Base-by-base conservation (phyloP, 1,140 invertebrate species). In the Diorhabda carinulata region DNA sequence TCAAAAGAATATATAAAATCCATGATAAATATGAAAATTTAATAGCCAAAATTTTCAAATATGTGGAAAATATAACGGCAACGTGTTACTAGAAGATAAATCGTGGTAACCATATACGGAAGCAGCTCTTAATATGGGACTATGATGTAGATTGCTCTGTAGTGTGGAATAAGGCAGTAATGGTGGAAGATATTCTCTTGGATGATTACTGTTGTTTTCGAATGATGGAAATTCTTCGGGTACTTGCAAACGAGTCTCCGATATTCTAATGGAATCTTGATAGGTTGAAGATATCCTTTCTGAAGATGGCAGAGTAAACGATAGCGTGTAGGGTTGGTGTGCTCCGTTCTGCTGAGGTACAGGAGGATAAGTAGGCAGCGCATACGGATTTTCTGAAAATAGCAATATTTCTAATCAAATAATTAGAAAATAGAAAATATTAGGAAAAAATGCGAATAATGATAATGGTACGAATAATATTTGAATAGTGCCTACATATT, bases 61-160 rank as follows among this genome's bases (percentile, higher is more conserved):
- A 5, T 69, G 67, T 43, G 74, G 74, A 70, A 75, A 72, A 64
- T 76, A 76, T 56, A 71, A 25, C 3, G 72, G 70, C 47, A 74
- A 64, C 43, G 64, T 69, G 47, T 64, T 69, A 8, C 69, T 68
- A 7, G 72, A 67, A 45, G 72, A 71, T 42, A 77, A 61, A 63
- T 78, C 77, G 44, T 75, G 75, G 58, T 74, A 78, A 4, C 73
- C 70, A 61, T 75, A 78, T 40, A 78, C 52, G n/a, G 77, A 78
- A 52, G 74, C 73, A 42, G 74, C 74, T 57, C 73, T 72, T 44
- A 78, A 59, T 41, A 78, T 58, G 3, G 75, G 70, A 47, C 74
- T 74, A 8, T 76, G 77, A 47, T 77, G 75, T 43, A 77, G 43
- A 65, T 69, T 72, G 5, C 72, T 71, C 44, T 74, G 74, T 6